phyloP scores from a whole-genome alignment of 2,888 invertebrate genomes.

The Tetramorium bicarinatum region DNA sequence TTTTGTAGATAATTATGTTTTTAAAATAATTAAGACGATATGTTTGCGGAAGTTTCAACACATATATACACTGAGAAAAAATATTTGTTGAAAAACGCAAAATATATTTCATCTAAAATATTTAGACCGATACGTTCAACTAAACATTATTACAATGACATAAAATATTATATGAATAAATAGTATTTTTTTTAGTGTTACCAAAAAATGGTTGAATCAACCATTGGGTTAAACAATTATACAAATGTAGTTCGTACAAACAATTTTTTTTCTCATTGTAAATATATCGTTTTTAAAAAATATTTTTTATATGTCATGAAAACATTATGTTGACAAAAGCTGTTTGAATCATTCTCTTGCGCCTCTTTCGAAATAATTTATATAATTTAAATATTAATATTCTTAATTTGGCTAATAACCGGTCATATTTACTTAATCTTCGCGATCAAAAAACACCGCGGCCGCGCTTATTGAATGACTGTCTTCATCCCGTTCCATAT shows the following conservation, averaged over 20 bases:
- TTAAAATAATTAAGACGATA: neutral
- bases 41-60: neutral
- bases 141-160: no score
- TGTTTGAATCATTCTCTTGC: neutral
- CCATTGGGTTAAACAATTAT: no score
- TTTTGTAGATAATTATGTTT: neutral
- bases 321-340: neutral
- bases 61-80: neutral
- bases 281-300: neutral
- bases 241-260: no score
- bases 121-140: no score
- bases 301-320: neutral
- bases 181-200: no score
- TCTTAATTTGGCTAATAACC: neutral
- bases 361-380: slow-evolving; percentile 3
- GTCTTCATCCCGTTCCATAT: slow-evolving; percentile 86
- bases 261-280: no score
- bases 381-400: slow-evolving; percentile 21
- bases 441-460: slow-evolving; percentile 78
- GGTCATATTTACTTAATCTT: slow-evolving; percentile 69
- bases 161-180: no score
- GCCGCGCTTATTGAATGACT: slow-evolving; percentile 77
- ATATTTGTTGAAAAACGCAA: no score
- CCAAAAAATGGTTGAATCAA: no score
- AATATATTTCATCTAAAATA: no score